These are phyloP conservation scores for Jacana jacana DNA, from an alignment of 2,113 vertebrate species.

Conservation along the genomic window DNA sequence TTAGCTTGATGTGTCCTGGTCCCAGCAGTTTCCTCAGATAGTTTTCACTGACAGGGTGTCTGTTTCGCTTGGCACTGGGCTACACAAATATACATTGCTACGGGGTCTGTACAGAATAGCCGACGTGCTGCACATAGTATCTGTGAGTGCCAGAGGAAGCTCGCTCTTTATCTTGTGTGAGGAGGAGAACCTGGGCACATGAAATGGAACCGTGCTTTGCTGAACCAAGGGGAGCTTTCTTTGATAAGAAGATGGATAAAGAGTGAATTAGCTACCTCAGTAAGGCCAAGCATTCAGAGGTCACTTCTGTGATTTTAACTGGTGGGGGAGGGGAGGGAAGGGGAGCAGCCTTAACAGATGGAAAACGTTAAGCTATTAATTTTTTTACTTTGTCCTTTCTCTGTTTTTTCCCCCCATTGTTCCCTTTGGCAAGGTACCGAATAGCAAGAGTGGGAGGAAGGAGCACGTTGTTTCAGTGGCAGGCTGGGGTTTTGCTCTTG, in stretches of 20 bases:
- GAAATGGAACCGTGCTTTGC: background rate
- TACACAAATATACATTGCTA: background rate
- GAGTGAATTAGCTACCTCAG: background rate
- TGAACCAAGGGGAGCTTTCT: background rate
- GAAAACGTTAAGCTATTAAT: background rate
- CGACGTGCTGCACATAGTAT: background rate
- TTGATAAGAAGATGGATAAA: background rate
- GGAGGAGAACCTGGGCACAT: background rate
- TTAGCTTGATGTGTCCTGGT: background rate
- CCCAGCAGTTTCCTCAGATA: background rate
- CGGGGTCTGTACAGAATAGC: background rate
- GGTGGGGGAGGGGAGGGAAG: background rate
- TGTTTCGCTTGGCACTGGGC: background rate
- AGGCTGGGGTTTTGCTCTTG: background rate
- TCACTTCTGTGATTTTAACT: background rate
- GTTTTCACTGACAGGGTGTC: background rate
- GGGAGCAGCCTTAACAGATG: fast-evolving
- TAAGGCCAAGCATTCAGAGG: background rate
- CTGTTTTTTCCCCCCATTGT: background rate
- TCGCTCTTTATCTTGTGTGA: background rate
- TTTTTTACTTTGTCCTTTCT: background rate
- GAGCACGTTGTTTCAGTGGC: background rate
- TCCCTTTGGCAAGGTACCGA: background rate
- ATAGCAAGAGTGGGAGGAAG: background rate
- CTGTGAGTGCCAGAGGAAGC: background rate